phyloP scores from a whole-genome alignment of 2,113 vertebrate genomes.

The Dasypus novemcinctus region DNA sequence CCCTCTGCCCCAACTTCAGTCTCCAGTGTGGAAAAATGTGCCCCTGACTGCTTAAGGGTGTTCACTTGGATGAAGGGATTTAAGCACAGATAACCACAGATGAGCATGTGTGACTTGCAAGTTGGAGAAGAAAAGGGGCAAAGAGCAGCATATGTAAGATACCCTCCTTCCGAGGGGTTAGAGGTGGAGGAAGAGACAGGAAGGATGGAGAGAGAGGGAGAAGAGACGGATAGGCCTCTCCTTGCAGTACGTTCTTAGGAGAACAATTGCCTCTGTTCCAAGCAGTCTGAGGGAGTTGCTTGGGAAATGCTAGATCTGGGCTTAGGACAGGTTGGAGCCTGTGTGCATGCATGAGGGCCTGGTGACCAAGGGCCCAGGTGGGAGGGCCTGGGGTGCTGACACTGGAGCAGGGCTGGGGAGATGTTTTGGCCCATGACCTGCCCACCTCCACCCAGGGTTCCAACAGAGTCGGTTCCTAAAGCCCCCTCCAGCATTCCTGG shows the following conservation, averaged over 20 bases:
- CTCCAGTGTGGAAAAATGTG: background rate
- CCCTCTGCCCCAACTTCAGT: background rate
- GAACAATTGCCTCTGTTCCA: slow-evolving; percentile 69
- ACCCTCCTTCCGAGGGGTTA: slow-evolving; percentile 1
- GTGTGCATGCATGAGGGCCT: slow-evolving; percentile 45
- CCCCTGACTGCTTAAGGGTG: background rate
- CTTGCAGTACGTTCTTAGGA: background rate
- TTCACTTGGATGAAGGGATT: background rate
- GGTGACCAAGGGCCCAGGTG: slow-evolving; percentile 66
- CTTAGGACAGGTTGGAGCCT: slow-evolving; percentile 67
- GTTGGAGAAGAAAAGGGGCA: background rate
- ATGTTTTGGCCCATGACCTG: slow-evolving; percentile 3
- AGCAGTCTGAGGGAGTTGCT: slow-evolving; percentile 22
- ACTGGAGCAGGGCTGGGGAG: background rate
- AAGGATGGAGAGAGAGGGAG: background rate
- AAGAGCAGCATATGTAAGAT: background rate
- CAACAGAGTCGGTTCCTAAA: background rate
- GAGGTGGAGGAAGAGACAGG: background rate
- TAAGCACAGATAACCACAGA: background rate
- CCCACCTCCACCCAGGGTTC: background rate
- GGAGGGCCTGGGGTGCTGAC: slow-evolving; percentile 69
- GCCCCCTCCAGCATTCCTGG: background rate
- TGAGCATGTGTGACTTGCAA: background rate
- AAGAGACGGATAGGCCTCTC: slow-evolving; percentile 1
- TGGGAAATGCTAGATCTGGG: slow-evolving; percentile 23